Percentiles rank a stretch among this genome's conserved stretches.
Conservation (phyloP, 2,797 vertebrate species). For the Alcedo quadribrachys region DNA sequence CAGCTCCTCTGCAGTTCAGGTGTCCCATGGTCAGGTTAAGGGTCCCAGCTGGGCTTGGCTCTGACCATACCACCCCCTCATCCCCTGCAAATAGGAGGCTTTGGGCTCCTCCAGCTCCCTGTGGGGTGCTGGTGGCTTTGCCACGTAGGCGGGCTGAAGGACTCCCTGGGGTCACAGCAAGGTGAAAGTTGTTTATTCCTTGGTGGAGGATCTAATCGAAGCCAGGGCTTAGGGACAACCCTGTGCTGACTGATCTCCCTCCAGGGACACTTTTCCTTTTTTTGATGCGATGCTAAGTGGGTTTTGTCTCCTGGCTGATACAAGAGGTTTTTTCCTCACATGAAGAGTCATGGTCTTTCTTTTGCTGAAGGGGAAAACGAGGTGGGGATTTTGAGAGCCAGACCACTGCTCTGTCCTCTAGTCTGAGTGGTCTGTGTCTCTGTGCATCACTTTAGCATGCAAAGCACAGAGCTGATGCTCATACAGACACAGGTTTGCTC, state of each 20-base stretch:
- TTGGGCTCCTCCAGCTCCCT: rapidly evolving
- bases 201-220: background rate
- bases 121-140: background rate
- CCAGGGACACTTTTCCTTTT: constrained; percentile 34
- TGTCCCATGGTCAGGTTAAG: rapidly evolving
- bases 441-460: rapidly evolving
- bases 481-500: background rate
- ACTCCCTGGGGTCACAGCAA: constrained; percentile 31
- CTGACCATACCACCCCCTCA: rapidly evolving
- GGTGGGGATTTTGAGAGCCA: background rate
- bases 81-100: background rate
- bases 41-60: background rate
- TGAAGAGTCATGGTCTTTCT: background rate
- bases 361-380: background rate
- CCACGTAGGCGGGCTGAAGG: background rate
- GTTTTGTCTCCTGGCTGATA: constrained; percentile 7
- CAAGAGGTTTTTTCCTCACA: background rate
- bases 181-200: constrained; percentile 57
- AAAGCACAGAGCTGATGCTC: background rate
- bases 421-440: rapidly evolving
- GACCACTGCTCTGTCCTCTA: rapidly evolving
- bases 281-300: background rate
- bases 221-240: background rate
- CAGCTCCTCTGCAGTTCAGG: background rate
- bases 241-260: background rate